Conservation (phyloP, 2,888 invertebrate genomes). For the Cryptosula pallasiana region DNA sequence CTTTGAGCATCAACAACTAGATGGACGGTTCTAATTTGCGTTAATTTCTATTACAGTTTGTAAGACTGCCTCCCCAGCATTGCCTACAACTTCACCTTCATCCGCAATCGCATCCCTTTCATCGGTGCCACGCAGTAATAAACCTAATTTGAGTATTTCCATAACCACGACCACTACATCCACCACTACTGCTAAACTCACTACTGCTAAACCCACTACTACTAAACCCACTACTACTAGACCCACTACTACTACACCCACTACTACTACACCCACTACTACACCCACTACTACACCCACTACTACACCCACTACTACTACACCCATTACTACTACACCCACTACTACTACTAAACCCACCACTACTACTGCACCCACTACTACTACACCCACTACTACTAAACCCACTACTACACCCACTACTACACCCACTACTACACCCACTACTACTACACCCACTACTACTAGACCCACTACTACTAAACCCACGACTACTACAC, state of each 20-base stretch:
- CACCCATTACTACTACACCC: not conserved
- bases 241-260: not conserved
- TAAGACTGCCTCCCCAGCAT: too few relatives aligned
- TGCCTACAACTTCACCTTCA: too few relatives aligned
- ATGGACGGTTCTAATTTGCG: too few relatives aligned
- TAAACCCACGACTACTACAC: not conserved
- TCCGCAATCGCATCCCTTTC: too few relatives aligned
- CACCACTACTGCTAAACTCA: not conserved
- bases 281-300: not conserved
- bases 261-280: not conserved
- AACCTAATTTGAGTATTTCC: too few relatives aligned
- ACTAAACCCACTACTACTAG: not conserved
- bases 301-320: not conserved
- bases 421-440: slow-evolving; percentile 1
- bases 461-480: not conserved
- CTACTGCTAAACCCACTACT: not conserved
- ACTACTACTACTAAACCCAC: not conserved
- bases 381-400: not conserved
- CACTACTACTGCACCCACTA: not conserved
- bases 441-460: not conserved
- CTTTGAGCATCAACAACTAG: too few relatives aligned
- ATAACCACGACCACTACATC: too few relatives aligned
- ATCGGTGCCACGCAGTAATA: too few relatives aligned
- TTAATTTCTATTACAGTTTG: too few relatives aligned
- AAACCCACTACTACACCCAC: not conserved